Evolutionary conservation across 1,140 invertebrate genomes (phyloP).

Genomic region (Limonius californicus): DNA sequence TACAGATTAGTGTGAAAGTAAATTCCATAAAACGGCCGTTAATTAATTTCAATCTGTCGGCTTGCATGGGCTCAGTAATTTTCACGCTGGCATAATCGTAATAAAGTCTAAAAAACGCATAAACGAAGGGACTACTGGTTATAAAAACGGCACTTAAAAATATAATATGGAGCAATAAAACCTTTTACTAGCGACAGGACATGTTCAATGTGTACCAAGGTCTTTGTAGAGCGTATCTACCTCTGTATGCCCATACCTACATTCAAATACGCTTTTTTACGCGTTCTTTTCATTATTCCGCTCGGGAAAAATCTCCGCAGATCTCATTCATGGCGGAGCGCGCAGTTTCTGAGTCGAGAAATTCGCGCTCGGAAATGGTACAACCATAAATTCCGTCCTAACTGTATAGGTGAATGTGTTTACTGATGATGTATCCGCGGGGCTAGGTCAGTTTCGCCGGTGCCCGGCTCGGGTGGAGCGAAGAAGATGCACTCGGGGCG

Average conservation of each 20-base stretch:
- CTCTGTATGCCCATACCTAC: conserved; percentile 3
- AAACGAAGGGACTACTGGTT: background rate
- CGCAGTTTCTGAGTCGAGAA: too few relatives aligned
- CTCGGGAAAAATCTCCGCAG: too few relatives aligned
- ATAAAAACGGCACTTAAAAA: conserved; percentile 1
- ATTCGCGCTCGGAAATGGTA: too few relatives aligned
- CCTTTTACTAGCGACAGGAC: conserved; percentile 9
- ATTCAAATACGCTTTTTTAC: conserved; percentile 7
- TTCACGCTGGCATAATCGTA: too few relatives aligned
- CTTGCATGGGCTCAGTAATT: too few relatives aligned
- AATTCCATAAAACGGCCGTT: too few relatives aligned
- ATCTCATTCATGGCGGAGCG: too few relatives aligned
- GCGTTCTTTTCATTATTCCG: background rate
- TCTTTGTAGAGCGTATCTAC: conserved; percentile 3
- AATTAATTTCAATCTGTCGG: too few relatives aligned
- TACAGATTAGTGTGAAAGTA: too few relatives aligned
- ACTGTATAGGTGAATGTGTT: conserved; percentile 15
- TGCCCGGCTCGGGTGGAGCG: background rate
- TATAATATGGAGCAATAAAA: conserved; percentile 6
- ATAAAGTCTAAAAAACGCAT: background rate
- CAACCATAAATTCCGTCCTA: background rate
- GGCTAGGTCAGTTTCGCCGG: conserved; percentile 6
- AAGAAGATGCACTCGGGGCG: conserved; percentile 15
- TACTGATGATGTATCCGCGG: conserved; percentile 6
- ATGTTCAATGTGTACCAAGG: conserved; percentile 12